Evolutionary conservation across 2,113 vertebrate genomes (phyloP), one percentile per base, ranked within the genome.

Genomic region (Sorex araneus): DNA sequence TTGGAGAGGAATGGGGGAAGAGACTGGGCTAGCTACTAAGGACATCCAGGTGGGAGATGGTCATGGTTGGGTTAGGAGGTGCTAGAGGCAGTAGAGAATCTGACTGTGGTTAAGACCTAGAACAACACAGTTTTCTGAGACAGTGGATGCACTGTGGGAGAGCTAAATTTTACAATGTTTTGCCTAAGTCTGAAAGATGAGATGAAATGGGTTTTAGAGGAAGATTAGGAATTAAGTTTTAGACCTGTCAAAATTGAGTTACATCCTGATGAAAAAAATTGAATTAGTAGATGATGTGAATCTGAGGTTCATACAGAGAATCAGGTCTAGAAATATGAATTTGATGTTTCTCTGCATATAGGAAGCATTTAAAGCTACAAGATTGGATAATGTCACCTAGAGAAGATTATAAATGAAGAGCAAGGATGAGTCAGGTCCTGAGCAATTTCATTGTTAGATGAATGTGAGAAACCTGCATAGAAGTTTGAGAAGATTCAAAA

Each of bases 191-290:
- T 70, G 23, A 34, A 85, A 82, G 54, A 54, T 12, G 27, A 10
- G 28, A 64, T 71, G 34, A 64, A 43, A 67, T 5, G 43, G 25
- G 60, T 91, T 82, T 91, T 73, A 21, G 19, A 50, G 40, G 4
- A 60, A 50, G 36, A 60, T 69, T n/a, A 82, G 70, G 70, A 91
- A 81, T 93, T 89, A 8, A 28, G 9, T 76, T 93, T 91, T 67
- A 73, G 28, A 50, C 23, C 2, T 91, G 43, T 73, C 70, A 69
- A 43, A 81, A 67, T 21, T 71, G 50, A 91, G 27, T 18, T 77
- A 28, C 21, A 40, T 57, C 30, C 16, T 91, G n/a, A 76, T 76
- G 63, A 57, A 79, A 60, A 71, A 77, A 60, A 57, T 40, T 87
- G 74, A 80, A 87, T 57, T 66, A 9, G 19, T 60, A 40, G 47